These are phyloP conservation scores for Drosophila seguyi DNA, from an alignment of 1,140 invertebrate species.

Conservation along the genomic window DNA sequence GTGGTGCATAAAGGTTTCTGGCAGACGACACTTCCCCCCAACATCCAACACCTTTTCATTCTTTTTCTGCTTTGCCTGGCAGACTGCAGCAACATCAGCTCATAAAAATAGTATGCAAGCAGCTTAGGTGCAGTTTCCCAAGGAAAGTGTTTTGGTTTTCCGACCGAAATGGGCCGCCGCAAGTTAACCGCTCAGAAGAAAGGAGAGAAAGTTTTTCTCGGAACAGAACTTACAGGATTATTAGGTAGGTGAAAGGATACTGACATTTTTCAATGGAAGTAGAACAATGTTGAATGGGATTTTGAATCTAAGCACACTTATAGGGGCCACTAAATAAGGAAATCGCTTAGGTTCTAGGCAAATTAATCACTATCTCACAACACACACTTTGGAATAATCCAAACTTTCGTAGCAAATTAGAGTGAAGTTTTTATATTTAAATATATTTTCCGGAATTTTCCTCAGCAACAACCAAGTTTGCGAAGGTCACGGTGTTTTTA, in stretches of 20 bases:
- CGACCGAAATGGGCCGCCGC: no score
- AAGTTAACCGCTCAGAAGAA: no score
- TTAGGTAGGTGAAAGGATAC: no score
- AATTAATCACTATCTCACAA: conserved; percentile 3
- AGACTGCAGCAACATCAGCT: conserved; percentile 53
- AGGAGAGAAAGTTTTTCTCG: no score
- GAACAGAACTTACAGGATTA: no score
- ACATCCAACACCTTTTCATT: not conserved
- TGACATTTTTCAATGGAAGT: not conserved
- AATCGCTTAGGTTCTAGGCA: no score
- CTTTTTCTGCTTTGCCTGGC: conserved; percentile 5
- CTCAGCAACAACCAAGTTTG: not conserved
- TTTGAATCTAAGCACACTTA: not conserved
- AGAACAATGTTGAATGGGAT: not conserved
- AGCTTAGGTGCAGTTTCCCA: conserved; percentile 48
- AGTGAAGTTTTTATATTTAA: conserved; percentile 4
- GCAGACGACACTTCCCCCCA: conserved; percentile 39
- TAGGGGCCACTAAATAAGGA: no score
- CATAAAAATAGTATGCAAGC: conserved; percentile 75
- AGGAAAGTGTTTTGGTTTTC: not conserved
- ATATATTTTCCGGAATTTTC: conserved; percentile 19
- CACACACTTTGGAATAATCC: not conserved
- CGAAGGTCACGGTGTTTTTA: not conserved
- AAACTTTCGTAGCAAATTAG: conserved; percentile 5
- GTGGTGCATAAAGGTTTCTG: conserved; percentile 14